Percentiles rank a stretch among this genome's conserved stretches.
Evolutionary conservation across 2,797 vertebrate genomes (phyloP).

Genomic region (Mus minutoides): DNA sequence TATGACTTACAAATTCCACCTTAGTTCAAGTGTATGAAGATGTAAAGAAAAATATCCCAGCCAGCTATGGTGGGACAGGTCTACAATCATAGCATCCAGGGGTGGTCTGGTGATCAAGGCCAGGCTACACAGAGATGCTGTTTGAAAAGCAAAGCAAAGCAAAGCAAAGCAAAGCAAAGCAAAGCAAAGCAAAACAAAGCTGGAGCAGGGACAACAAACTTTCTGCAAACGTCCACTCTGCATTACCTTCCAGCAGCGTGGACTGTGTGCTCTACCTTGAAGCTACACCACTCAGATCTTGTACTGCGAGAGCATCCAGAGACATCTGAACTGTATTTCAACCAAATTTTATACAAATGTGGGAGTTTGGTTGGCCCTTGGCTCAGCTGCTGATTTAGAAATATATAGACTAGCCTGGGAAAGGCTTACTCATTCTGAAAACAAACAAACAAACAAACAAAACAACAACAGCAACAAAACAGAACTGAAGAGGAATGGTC

Average conservation of each 20-base stretch:
- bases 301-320: neutral
- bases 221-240: neutral
- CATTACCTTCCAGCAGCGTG: neutral
- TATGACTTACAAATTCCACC: neutral
- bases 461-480: neutral
- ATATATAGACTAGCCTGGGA: neutral
- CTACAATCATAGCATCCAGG: no score
- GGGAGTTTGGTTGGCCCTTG: neutral
- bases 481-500: neutral
- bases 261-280: neutral
- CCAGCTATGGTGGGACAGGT: no score
- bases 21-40: constrained; percentile 1
- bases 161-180: neutral
- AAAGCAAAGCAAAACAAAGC: neutral
- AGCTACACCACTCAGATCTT: neutral
- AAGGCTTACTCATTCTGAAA: neutral
- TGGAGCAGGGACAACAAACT: neutral
- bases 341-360: constrained; percentile 38
- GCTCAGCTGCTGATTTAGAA: neutral
- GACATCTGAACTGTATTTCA: neutral
- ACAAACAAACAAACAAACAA: neutral
- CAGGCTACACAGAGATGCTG: neutral
- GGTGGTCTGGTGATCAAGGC: neutral
- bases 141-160: neutral
- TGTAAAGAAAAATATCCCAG: neutral